Conservation (phyloP, 2,797 vertebrate genomes). For the Pempheris klunzingeri region DNA sequence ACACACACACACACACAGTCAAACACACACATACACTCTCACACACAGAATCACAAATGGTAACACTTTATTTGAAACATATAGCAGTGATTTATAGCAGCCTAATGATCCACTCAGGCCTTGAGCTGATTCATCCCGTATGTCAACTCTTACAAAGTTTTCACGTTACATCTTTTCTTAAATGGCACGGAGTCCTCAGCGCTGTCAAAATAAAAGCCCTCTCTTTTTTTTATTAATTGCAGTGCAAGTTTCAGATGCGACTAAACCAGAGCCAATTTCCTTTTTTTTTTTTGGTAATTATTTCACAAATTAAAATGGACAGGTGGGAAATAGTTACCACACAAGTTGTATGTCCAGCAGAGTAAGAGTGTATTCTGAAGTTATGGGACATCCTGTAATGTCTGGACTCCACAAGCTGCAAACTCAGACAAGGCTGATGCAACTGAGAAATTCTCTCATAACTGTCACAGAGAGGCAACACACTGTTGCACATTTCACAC, state of each 20-base stretch:
- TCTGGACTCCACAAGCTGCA: conserved; percentile 14
- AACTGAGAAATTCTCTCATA: conserved; percentile 5
- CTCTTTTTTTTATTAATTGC: not conserved
- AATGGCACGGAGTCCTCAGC: conserved; percentile 34
- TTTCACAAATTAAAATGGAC: not conserved
- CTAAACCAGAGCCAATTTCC: not conserved
- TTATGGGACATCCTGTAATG: not conserved
- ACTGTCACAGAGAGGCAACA: not conserved
- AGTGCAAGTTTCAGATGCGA: not conserved
- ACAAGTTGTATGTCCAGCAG: not conserved
- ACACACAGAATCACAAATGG: conserved; percentile 49
- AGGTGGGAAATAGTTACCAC: not conserved
- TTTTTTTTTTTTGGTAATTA: not conserved
- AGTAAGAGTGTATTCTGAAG: not conserved
- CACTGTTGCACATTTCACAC: not conserved
- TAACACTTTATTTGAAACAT: conserved; percentile 72
- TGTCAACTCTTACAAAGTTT: conserved; percentile 55
- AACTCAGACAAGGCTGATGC: not conserved
- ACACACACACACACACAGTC: conserved; percentile 33
- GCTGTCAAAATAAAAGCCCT: conserved; percentile 43
- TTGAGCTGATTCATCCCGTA: conserved; percentile 65
- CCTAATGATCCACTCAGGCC: conserved; percentile 61
- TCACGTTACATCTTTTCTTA: conserved; percentile 55
- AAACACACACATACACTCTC: conserved; percentile 29
- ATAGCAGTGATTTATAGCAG: conserved; percentile 64